Conservation (phyloP, 23 tunicate species). For the Ascidia mentula region DNA sequence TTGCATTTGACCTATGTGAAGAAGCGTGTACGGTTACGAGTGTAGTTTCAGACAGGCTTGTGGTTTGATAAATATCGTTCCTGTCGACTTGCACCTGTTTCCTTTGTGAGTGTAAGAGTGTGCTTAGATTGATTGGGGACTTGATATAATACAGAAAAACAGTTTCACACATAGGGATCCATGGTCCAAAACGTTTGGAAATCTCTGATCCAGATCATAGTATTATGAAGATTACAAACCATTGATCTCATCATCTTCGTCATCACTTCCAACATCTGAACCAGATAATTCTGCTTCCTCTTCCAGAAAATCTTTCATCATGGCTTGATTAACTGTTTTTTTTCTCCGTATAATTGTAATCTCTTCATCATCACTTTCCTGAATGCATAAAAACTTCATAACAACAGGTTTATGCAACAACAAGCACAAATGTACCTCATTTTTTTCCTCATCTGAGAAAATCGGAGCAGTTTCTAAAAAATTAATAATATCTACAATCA, state of each 20-base stretch:
- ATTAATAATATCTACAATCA: too few species aligned
- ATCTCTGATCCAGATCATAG: background rate
- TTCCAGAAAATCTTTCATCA: slow-evolving; percentile 55
- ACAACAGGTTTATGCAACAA: background rate
- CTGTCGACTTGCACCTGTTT: too few species aligned
- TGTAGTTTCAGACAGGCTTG: too few species aligned
- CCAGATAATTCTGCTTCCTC: slow-evolving; percentile 96
- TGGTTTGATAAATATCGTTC: too few species aligned
- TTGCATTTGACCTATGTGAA: too few species aligned
- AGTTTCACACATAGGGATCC: too few species aligned
- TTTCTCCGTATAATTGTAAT: slow-evolving; percentile 73
- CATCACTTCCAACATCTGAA: slow-evolving; percentile 76
- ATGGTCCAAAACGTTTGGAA: background rate
- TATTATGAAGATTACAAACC: background rate
- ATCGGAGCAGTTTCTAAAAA: background rate
- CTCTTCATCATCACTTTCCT: slow-evolving; percentile 44
- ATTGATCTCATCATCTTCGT: slow-evolving; percentile 45
- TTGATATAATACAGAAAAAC: too few species aligned
- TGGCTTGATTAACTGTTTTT: slow-evolving; percentile 18
- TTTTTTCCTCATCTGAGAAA: background rate
- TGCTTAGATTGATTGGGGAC: too few species aligned
- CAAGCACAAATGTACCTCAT: background rate
- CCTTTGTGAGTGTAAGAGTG: too few species aligned
- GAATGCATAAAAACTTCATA: background rate
- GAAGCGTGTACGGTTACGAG: too few species aligned